These are phyloP conservation scores for Hololepta plana DNA, from an alignment of 2,888 invertebrate species.

Conservation along the genomic window DNA sequence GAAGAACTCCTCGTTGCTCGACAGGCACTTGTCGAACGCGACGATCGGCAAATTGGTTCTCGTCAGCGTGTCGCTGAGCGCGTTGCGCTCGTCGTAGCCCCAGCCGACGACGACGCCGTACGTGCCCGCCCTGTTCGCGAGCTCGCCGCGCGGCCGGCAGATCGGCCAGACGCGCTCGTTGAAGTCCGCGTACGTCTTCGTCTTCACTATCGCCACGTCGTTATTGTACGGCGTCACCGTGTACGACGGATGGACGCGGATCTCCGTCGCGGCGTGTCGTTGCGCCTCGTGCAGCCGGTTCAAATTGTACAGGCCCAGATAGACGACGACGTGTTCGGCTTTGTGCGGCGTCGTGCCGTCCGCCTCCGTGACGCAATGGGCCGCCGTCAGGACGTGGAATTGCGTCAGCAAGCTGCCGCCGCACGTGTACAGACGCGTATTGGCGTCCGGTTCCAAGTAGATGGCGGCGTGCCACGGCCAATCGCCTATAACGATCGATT, in stretches of 20 bases:
- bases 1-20: constrained; percentile 26
- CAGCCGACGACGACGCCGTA: constrained; percentile 41
- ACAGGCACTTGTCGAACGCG: constrained; percentile 33
- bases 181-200: constrained; percentile 31
- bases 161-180: constrained; percentile 37
- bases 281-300: too few relatives aligned
- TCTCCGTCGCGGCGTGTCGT: constrained; percentile 6
- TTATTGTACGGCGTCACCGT: constrained; percentile 33
- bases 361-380: too few relatives aligned
- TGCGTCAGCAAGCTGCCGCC: constrained; percentile 22
- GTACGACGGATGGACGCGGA: constrained; percentile 36
- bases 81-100: constrained; percentile 33
- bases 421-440: constrained; percentile 22
- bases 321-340: too few relatives aligned
- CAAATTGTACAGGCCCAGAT: too few relatives aligned
- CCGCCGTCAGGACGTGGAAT: constrained; percentile 22
- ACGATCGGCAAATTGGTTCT: constrained; percentile 34
- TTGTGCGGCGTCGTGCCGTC: too few relatives aligned
- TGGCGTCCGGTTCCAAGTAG: constrained; percentile 18
- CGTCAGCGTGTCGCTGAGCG: constrained; percentile 29
- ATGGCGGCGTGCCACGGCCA: constrained; percentile 26
- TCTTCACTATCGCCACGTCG: constrained; percentile 37
- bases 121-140: too few relatives aligned
- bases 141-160: constrained; percentile 36
- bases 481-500: too few relatives aligned